phyloP scores from a whole-genome alignment of 2,797 vertebrate genomes.

The Semotilus atromaculatus region DNA sequence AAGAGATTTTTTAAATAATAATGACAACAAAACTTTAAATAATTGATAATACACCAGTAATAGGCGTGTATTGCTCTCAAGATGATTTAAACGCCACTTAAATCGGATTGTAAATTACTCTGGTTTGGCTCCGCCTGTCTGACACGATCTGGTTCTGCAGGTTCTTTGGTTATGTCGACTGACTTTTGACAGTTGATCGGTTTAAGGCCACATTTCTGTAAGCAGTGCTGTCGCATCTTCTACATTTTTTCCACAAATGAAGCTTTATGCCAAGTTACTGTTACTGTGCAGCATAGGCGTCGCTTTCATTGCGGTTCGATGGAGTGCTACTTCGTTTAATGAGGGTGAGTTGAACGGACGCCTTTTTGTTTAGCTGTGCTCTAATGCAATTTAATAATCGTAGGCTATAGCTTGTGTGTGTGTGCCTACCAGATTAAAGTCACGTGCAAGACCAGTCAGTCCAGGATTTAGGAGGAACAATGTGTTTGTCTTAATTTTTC shows the following conservation, averaged over 20 bases:
- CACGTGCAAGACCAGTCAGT: background rate
- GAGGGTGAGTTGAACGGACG: conserved; percentile 39
- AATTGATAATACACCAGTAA: no score
- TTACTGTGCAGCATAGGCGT: conserved; percentile 41
- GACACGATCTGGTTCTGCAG: background rate
- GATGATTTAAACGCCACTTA: background rate
- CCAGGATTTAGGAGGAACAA: background rate
- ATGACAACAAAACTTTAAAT: background rate
- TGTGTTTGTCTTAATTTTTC: background rate
- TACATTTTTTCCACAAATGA: conserved; percentile 41
- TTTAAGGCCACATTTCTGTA: background rate
- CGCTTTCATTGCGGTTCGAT: conserved; percentile 47
- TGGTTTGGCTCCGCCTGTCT: conserved; percentile 8
- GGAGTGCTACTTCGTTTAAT: conserved; percentile 47
- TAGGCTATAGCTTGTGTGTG: background rate
- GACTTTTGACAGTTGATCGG: background rate
- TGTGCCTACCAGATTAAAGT: background rate
- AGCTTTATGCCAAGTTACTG: conserved; percentile 27
- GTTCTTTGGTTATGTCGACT: background rate
- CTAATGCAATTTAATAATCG: background rate
- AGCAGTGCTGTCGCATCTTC: no score
- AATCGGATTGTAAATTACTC: conserved; percentile 28
- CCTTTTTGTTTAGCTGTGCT: background rate
- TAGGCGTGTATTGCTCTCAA: background rate
- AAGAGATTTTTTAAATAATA: no score